Conservation (phyloP, 2,113 vertebrate genomes). For the Cnemophilus loriae region DNA sequence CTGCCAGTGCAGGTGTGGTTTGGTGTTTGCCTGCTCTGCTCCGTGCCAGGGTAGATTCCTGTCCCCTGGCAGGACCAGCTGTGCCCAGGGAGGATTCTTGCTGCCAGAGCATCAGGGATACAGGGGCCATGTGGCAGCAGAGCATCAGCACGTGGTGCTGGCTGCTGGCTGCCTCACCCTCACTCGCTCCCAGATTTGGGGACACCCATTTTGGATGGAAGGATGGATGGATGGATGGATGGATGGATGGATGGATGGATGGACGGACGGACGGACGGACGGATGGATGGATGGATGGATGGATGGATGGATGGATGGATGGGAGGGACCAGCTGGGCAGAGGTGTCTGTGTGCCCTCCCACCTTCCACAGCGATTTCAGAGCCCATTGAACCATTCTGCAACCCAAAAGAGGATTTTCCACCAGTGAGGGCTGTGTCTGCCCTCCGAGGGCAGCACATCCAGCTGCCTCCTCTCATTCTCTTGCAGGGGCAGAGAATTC, state of each 20-base stretch:
- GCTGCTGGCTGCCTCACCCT: fast-evolving
- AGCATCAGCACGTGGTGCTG: neutral
- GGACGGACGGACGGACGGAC: neutral
- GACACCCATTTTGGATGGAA: neutral
- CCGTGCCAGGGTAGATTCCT: fast-evolving
- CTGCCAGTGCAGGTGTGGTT: neutral
- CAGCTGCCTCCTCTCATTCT: neutral
- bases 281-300: neutral
- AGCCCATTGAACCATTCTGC: neutral
- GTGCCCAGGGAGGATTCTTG: neutral
- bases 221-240: neutral
- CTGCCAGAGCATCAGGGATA: neutral
- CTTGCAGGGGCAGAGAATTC: neutral
- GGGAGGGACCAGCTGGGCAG: neutral
- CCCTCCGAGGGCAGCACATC: neutral
- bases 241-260: neutral
- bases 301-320: neutral
- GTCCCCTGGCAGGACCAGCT: neutral
- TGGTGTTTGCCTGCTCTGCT: neutral
- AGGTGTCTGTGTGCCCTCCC: neutral
- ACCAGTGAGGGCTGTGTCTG: neutral
- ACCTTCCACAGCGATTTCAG: neutral
- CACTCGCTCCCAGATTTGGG: neutral
- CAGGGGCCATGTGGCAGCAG: fast-evolving
- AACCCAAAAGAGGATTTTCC: neutral